These are phyloP conservation scores for Orchesella flavescens DNA, from an alignment of 2,888 invertebrate genomes.

Conservation along the genomic window DNA sequence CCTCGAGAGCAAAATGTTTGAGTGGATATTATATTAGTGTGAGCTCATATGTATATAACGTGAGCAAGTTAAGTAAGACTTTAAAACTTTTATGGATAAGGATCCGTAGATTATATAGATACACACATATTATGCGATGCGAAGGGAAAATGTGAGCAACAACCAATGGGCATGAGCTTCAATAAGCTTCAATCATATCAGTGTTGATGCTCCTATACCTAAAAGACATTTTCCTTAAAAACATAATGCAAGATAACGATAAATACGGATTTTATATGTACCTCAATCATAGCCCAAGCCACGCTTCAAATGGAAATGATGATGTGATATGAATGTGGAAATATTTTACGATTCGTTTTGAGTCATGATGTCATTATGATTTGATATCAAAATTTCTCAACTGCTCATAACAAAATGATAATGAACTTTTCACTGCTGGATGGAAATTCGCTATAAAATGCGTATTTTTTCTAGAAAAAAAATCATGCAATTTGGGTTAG, in stretches of 20 bases:
- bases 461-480: too few species aligned
- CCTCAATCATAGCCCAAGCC: too few species aligned
- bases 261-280: too few species aligned
- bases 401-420: too few species aligned
- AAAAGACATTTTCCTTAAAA: background rate
- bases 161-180: conserved; percentile 29
- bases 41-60: background rate
- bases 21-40: conserved; percentile 12
- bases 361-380: too few species aligned
- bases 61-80: conserved; percentile 7
- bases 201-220: background rate
- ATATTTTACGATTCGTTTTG: too few species aligned
- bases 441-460: too few species aligned
- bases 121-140: background rate
- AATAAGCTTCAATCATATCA: conserved; percentile 22
- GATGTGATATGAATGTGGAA: too few species aligned
- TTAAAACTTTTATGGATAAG: conserved; percentile 42
- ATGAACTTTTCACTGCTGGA: too few species aligned
- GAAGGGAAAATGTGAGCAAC: background rate
- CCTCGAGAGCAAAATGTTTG: conserved; percentile 37
- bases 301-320: too few species aligned
- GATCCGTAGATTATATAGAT: background rate
- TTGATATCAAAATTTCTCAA: too few species aligned
- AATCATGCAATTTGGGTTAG: too few species aligned
- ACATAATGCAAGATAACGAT: background rate